A percentile compares a stretch with the other conserved stretches of the same genome.
Evolutionary conservation across 2,888 invertebrate species (phyloP).

Genomic region (Nebria salina): DNA sequence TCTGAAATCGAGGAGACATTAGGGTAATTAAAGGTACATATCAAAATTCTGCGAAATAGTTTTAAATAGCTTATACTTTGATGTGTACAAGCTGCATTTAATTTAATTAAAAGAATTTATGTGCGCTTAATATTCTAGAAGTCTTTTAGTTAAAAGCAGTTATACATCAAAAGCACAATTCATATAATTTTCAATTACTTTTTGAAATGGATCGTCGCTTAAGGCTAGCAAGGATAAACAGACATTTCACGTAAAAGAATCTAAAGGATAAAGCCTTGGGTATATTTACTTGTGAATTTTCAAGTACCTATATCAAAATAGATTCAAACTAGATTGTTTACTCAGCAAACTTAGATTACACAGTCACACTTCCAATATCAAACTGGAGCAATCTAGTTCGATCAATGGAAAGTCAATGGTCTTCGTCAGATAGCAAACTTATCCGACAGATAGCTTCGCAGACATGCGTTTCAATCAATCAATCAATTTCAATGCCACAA

Average conservation of each 20-base stretch:
- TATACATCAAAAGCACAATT: not conserved
- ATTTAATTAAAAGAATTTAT: too few relatives aligned
- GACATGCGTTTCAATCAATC: not conserved
- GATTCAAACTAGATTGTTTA: not conserved
- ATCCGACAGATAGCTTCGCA: not conserved
- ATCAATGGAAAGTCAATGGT: not conserved
- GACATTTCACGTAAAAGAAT: not conserved
- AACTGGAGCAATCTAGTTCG: not conserved
- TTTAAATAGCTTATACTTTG: too few relatives aligned
- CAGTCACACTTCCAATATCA: not conserved
- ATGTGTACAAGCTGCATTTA: too few relatives aligned
- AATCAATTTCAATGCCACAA: not conserved
- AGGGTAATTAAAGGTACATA: too few relatives aligned
- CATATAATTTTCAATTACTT: not conserved
- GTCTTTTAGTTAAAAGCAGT: not conserved
- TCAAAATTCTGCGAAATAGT: too few relatives aligned
- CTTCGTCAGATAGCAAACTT: not conserved
- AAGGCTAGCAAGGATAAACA: not conserved
- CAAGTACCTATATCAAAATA: slow-evolving; percentile 1
- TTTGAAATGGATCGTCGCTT: not conserved
- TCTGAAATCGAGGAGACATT: too few relatives aligned
- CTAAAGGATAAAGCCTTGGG: not conserved
- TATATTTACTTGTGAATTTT: not conserved
- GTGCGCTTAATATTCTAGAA: too few relatives aligned
- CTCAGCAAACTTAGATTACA: not conserved